Base-by-base conservation (phyloP, 2,888 invertebrate species). In the Dyspetes luteomarginatus region DNA sequence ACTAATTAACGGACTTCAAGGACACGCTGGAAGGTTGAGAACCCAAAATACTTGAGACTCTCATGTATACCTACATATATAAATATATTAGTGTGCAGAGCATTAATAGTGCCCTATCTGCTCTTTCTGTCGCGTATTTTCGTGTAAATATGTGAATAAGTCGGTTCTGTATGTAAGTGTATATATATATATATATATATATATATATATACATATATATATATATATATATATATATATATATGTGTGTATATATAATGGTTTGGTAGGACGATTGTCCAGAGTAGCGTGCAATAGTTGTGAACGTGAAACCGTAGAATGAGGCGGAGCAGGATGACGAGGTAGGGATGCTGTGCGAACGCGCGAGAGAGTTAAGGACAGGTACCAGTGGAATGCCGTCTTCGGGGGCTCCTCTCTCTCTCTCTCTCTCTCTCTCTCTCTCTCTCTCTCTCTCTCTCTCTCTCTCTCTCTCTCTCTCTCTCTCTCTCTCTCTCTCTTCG, bases 381-480 rank as follows among this genome's bases (percentile, higher is more conserved):
- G 88, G 89, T 88, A 89, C 86, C 86, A 82, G 82, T 88, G 88
- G 89, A 89, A 89, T 89, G 89, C 85, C 87, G 89, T 88, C 88
- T 86, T 88, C 86, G 86, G 83, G 78, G 58, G 50, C 65, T 68
- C 62, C 67, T 62, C 55, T 43, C 26, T 26, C 30, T 24, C 15
- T 43, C 17, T 68, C 52, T 55, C 41, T 67, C 30, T 19, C 28
- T 45, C 1, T 30, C 19, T 65, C 30, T 65, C 12, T 9, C 24
- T 30, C 4, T 41, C 36, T 24, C 30, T 65, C 22, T 50, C 65
- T 28, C 19, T 36, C 36, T 36, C 12, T 36, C 36, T 36, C 12
- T 36, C 36, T 36, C 30, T 19, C 28, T 45, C 1, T 30, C 19
- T 65, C 30, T 65, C 12, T 9, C 24, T 30, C 4, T 41, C 36